Evolutionary conservation across 1,140 invertebrate species (phyloP), one percentile per base, ranked within the genome.

Genomic region (Elymnias hypermnestra): DNA sequence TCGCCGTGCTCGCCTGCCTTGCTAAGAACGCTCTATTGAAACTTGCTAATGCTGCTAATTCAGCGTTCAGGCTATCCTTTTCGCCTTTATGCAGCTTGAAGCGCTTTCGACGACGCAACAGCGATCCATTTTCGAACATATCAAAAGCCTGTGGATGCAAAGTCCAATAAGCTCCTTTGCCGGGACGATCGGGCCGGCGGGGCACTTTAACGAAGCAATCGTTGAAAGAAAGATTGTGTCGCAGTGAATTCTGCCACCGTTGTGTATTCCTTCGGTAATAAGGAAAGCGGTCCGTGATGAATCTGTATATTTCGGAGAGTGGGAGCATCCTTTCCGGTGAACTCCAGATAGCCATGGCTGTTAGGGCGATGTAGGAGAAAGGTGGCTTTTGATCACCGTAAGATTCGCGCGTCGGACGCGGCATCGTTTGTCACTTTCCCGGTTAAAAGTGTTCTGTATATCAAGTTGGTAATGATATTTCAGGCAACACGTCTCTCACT

Each of bases 261-360:
- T 96, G 95, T 9, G 95, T 97, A 82, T 97, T 96, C 60, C 94
- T 92, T 36, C 95, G 89, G 86, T 96, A 97, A 77, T 96, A 97
- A 6, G 96, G 95, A 83, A 97, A 97, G 38, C 93, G 90, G 77
- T 97, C 95, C 88, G 95, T 97, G 74, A 96, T 96, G 79, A 94
- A 97, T 63, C 94, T 92, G 87, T 97, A 97, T 72, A 97, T 97
- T 66, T 97, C 43, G 18, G 94, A 95, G 12, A 99, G 87, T 2
- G 97, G 96, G 29, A 98, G 87, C 97, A 98, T 98, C 77, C 97
- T 97, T 73, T 98, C 95, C 10, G 92, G 91, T 1, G 94, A 97
- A 54, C 92, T 94, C 92, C 96, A 96, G 54, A 99, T 98, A 7
- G 97, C 97, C 97, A 98, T 98, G 15, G 97, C 97, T 7, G 97